phyloP scores from a whole-genome alignment of 2,797 vertebrate genomes.

The Salarias fasciatus region DNA sequence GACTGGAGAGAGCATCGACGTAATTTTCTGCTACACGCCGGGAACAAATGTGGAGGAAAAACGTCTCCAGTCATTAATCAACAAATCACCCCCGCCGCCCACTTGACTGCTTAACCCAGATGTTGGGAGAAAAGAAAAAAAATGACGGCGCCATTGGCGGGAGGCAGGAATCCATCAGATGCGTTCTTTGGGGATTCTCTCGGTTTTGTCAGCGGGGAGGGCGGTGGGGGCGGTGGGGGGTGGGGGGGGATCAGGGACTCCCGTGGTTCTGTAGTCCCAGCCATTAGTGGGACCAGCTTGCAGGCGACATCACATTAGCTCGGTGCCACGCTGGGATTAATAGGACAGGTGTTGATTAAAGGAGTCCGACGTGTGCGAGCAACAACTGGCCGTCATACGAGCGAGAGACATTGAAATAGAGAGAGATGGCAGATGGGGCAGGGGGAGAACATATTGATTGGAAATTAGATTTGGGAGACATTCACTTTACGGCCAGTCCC shows the following conservation, averaged over 20 bases:
- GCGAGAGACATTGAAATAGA: slow-evolving; percentile 49
- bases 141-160: slow-evolving; percentile 79
- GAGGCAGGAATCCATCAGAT: slow-evolving; percentile 80
- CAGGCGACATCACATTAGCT: slow-evolving; percentile 83
- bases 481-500: slow-evolving; percentile 57
- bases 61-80: slow-evolving; percentile 64
- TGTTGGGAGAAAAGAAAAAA: slow-evolving; percentile 79
- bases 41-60: slow-evolving; percentile 33
- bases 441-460: slow-evolving; percentile 77
- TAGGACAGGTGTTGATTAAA: slow-evolving; percentile 89
- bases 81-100: slow-evolving; percentile 60
- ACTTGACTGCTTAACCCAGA: slow-evolving; percentile 81
- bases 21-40: slow-evolving; percentile 8
- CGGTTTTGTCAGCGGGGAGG: too few species aligned
- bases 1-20: neutral
- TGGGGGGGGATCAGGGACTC: slow-evolving; percentile 65
- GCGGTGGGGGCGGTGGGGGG: too few species aligned
- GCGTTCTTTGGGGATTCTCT: slow-evolving; percentile 74
- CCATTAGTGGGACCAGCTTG: slow-evolving; percentile 81
- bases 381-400: slow-evolving; percentile 77
- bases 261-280: slow-evolving; percentile 70
- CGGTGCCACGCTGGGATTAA: slow-evolving; percentile 80
- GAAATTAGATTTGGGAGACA: slow-evolving; percentile 78
- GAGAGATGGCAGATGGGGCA: slow-evolving; percentile 74
- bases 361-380: slow-evolving; percentile 75